These are phyloP conservation scores for Trachymyrmex cornetzi DNA, from an alignment of 1,140 invertebrate genomes.

Conservation along the genomic window DNA sequence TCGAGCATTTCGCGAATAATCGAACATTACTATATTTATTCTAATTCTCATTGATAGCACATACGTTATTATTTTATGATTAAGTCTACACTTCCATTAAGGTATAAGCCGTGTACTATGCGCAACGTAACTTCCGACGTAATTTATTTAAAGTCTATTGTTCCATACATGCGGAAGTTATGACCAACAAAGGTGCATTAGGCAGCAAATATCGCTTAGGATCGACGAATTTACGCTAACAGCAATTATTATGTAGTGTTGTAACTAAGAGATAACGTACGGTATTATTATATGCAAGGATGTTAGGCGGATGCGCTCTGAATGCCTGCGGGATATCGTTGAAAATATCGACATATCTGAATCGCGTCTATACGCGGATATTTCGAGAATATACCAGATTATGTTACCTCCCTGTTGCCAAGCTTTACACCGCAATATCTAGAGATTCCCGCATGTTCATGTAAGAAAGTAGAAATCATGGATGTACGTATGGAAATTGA, in stretches of 20 bases:
- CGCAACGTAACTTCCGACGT: conserved; percentile 21
- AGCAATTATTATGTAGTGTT: conserved; percentile 42
- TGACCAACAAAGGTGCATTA: conserved; percentile 42
- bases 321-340: conserved; percentile 36
- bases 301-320: conserved; percentile 18
- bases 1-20: background rate
- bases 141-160: conserved; percentile 43
- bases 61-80: conserved; percentile 36
- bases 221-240: conserved; percentile 31
- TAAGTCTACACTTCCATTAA: background rate
- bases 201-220: conserved; percentile 28
- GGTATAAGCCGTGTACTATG: background rate
- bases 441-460: background rate
- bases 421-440: background rate
- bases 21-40: background rate
- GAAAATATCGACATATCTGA: conserved; percentile 38
- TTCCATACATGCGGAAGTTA: background rate
- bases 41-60: background rate
- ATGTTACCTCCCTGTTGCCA: conserved; percentile 2
- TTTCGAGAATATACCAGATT: conserved; percentile 25
- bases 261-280: conserved; percentile 24
- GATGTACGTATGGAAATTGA: background rate
- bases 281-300: conserved; percentile 47
- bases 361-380: conserved; percentile 20
- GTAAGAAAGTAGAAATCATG: background rate